Conservation (phyloP, 2,888 invertebrate species). For the Ischnura elegans region DNA sequence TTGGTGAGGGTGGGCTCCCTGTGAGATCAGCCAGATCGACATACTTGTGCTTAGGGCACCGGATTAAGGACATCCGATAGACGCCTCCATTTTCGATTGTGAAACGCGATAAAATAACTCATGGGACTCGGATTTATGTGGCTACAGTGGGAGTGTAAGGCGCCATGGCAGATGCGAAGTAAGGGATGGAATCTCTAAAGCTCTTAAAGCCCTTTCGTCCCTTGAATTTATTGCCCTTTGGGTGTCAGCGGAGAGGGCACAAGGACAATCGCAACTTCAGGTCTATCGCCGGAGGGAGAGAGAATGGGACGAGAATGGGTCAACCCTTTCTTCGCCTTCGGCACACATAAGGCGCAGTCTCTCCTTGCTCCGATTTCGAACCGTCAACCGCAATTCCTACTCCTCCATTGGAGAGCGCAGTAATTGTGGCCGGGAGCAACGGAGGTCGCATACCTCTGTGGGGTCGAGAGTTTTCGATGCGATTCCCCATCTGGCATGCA, state of each 20-base stretch:
- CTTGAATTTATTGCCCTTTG: neutral
- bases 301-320: no score
- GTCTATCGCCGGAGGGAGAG: no score
- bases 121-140: neutral
- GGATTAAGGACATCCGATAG: neutral
- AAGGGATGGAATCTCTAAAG: neutral
- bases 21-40: no score
- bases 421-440: no score
- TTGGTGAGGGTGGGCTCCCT: no score
- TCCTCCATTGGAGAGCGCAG: no score
- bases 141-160: neutral
- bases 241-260: neutral
- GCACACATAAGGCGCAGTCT: no score
- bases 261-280: neutral
- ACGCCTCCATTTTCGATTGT: neutral
- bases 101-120: neutral
- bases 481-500: no score
- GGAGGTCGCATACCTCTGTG: no score
- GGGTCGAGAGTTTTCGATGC: no score
- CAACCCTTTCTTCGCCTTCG: neutral
- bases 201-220: neutral
- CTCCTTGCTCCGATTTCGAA: no score
- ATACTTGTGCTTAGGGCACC: neutral
- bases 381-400: no score
- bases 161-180: neutral